Base-by-base conservation (phyloP, 2,888 invertebrate species). In the Eilema griseolum region DNA sequence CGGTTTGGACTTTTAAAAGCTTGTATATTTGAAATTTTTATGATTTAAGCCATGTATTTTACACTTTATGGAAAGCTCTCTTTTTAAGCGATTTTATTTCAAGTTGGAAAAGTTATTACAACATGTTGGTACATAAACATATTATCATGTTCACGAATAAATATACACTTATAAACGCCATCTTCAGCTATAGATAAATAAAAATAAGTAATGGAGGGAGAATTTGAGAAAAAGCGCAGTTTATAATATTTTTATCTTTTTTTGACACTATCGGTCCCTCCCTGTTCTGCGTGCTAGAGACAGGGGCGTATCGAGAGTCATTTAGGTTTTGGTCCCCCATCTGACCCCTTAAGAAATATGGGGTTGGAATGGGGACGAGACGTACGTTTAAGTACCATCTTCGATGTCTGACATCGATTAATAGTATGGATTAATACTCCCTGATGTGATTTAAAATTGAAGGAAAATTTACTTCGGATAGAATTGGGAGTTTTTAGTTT, bases 221-320 rank as follows among this genome's bases (percentile, higher is more conserved):
- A 81, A 81, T 78, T 79, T 75, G 70, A 70, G 84, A 87, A 90
- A 89, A 93, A 89, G 85, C 83, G 92, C 92, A 89, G 93, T 95
- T 92, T 91, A 95, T 95, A 92, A 93, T 93, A 92, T 91, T 94
- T 94, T 95, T 95, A 95, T 95, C 95, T 95, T 95, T 93, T 93
- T 94, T 91, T 95, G 95, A 95, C 95, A 94, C 92, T 95, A 95
- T 95, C 95, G 87, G 88, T 78, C 90, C 93, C 93, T 90, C 92
- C 91, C 89, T 86, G 83, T 83, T 86, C 85, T 82, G 90, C 88
- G 88, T 93, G 93, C 85, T 87, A 67, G 88, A 86, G 93, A 92
- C 93, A 93, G 92, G 93, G 94, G 94, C 90, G 93, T 90, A 90
- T 92, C 88, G 89, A 93, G 90, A 89, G 92, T 90, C 91, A 88